Evolutionary conservation across 2,888 invertebrate species (phyloP).

Genomic region (Cynaeus angustus): DNA sequence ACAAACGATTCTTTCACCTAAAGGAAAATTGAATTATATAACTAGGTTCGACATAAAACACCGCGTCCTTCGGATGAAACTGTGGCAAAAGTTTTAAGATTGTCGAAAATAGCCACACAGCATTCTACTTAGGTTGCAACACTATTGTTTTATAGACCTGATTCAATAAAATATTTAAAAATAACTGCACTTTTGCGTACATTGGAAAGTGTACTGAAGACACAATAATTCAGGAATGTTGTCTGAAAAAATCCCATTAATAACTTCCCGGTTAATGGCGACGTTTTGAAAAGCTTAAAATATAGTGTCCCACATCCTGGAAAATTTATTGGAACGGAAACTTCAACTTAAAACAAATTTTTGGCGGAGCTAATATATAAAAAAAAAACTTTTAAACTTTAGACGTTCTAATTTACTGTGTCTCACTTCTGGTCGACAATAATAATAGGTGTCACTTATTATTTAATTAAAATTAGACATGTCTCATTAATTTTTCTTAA

Average conservation of each 20-base stretch:
- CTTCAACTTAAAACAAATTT: slow-evolving; percentile 18
- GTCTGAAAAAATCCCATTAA: not conserved
- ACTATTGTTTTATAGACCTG: slow-evolving; percentile 23
- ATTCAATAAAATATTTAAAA: slow-evolving; percentile 26
- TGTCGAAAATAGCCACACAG: slow-evolving; percentile 27
- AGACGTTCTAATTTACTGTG: not conserved
- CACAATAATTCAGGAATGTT: not conserved
- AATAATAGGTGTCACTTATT: too few species aligned
- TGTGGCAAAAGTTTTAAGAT: slow-evolving; percentile 1
- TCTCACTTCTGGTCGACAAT: not conserved
- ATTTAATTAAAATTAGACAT: too few species aligned
- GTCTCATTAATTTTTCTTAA: too few species aligned
- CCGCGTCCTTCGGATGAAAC: slow-evolving; percentile 3
- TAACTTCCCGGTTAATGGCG: slow-evolving; percentile 6
- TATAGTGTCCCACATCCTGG: slow-evolving; percentile 29
- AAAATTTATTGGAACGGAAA: slow-evolving; percentile 28
- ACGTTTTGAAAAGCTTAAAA: slow-evolving; percentile 18
- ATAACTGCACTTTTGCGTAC: slow-evolving; percentile 5
- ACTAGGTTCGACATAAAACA: not conserved
- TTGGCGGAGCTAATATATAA: slow-evolving; percentile 9
- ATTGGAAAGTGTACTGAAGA: not conserved
- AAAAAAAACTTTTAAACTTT: slow-evolving; percentile 10
- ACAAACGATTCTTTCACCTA: slow-evolving; percentile 3
- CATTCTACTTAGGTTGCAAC: slow-evolving; percentile 29
- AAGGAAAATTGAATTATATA: slow-evolving; percentile 18